Conservation (phyloP, 1,140 invertebrate genomes). For the Drosophila pectinifera region DNA sequence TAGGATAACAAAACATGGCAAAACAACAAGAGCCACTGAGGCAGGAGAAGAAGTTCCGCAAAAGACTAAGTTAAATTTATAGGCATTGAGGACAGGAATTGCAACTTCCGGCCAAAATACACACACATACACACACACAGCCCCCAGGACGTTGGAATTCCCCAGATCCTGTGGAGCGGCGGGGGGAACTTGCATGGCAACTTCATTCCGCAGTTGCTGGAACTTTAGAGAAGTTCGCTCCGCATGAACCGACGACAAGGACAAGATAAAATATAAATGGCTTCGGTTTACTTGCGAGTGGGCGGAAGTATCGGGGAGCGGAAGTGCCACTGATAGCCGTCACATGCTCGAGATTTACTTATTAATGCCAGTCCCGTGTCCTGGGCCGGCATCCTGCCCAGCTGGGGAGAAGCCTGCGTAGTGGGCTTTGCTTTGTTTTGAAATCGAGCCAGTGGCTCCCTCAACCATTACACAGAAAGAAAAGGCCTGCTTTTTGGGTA, state of each 20-base stretch:
- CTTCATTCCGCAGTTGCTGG: constrained; percentile 69
- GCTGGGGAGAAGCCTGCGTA: constrained; percentile 40
- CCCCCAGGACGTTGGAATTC: constrained; percentile 23
- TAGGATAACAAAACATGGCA: constrained; percentile 50
- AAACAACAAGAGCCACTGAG: constrained; percentile 52
- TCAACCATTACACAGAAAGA: background rate
- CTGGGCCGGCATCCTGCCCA: constrained; percentile 57
- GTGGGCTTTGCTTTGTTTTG: constrained; percentile 60
- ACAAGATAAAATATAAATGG: constrained; percentile 83
- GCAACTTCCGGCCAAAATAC: constrained; percentile 69
- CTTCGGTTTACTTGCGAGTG: constrained; percentile 56
- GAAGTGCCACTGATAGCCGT: constrained; percentile 80
- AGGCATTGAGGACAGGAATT: constrained; percentile 77
- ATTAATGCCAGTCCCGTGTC: constrained; percentile 72
- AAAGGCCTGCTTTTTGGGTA: background rate
- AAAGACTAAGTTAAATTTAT: constrained; percentile 80
- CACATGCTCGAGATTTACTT: constrained; percentile 82
- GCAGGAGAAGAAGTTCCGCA: constrained; percentile 50
- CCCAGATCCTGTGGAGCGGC: constrained; percentile 32
- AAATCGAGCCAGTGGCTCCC: constrained; percentile 40
- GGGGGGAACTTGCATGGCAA: constrained; percentile 55
- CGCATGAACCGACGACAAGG: constrained; percentile 50
- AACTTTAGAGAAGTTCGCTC: constrained; percentile 73
- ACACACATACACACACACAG: constrained; percentile 17
- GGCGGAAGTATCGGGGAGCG: constrained; percentile 37